phyloP scores from a whole-genome alignment of 2,113 vertebrate species.

The Scopus umbretta region DNA sequence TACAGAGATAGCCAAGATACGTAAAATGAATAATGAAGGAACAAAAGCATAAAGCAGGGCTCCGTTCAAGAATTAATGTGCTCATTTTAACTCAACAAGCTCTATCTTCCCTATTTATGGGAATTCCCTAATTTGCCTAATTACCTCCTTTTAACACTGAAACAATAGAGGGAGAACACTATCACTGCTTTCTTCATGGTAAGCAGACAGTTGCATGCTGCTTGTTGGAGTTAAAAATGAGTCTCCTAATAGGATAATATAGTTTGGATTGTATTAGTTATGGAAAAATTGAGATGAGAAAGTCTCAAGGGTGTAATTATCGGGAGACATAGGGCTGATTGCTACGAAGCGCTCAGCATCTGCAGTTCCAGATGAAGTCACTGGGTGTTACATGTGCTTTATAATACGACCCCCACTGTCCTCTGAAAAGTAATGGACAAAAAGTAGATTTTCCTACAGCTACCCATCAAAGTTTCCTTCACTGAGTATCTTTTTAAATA shows the following conservation, averaged over 20 bases:
- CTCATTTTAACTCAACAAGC: not conserved
- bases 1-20: not conserved
- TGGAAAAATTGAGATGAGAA: not conserved
- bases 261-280: not conserved
- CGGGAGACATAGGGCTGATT: not conserved
- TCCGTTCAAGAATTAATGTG: not conserved
- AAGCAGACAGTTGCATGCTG: not conserved
- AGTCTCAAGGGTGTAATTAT: not conserved
- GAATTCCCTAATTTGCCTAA: too few species aligned
- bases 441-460: not conserved
- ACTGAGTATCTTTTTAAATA: not conserved
- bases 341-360: not conserved
- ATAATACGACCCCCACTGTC: not conserved
- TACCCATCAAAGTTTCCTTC: not conserved
- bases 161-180: not conserved
- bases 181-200: not conserved
- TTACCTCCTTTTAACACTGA: not conserved
- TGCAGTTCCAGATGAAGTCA: not conserved
- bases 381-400: not conserved
- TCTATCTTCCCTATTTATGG: not conserved
- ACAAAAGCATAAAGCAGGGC: not conserved
- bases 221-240: not conserved
- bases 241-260: not conserved
- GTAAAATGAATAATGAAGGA: not conserved
- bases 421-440: not conserved